Evolutionary conservation across 2,888 invertebrate genomes (phyloP).

Genomic region (Lasioglossum villosulum): DNA sequence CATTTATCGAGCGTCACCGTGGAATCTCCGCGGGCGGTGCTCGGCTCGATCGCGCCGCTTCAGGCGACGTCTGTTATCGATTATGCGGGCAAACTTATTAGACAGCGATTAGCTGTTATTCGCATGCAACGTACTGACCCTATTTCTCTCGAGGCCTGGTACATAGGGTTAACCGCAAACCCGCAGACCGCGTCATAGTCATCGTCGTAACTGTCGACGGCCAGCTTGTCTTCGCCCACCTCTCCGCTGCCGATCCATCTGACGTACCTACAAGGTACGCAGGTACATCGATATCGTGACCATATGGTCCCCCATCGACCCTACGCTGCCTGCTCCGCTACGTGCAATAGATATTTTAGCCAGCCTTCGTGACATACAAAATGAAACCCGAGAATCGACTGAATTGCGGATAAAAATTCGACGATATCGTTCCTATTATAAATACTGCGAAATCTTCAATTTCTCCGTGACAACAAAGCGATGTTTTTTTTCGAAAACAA

Average conservation of each 20-base stretch:
- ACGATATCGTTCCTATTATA: background rate
- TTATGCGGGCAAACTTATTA: constrained; percentile 74
- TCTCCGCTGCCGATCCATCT: constrained; percentile 4
- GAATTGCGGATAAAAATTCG: background rate
- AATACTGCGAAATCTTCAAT: no score
- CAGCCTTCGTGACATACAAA: background rate
- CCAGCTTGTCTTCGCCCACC: constrained; percentile 52
- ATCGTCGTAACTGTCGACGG: constrained; percentile 63
- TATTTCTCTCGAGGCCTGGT: constrained; percentile 64
- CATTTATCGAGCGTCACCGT: constrained; percentile 46
- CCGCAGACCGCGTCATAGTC: constrained; percentile 71
- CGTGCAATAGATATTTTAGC: background rate
- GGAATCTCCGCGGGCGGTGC: constrained; percentile 41
- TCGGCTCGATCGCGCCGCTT: constrained; percentile 31
- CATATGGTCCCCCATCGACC: constrained; percentile 16
- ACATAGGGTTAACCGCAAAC: constrained; percentile 75
- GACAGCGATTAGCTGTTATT: constrained; percentile 76
- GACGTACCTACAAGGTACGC: constrained; percentile 32
- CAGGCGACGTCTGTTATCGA: constrained; percentile 71
- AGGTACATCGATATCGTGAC: constrained; percentile 45
- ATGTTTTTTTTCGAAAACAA: no score
- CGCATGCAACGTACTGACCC: constrained; percentile 74
- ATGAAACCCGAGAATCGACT: background rate
- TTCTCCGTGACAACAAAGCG: no score
- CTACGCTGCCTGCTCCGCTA: background rate